Evolutionary conservation across 2,113 vertebrate genomes (phyloP).

Genomic region (Pteropus alecto): DNA sequence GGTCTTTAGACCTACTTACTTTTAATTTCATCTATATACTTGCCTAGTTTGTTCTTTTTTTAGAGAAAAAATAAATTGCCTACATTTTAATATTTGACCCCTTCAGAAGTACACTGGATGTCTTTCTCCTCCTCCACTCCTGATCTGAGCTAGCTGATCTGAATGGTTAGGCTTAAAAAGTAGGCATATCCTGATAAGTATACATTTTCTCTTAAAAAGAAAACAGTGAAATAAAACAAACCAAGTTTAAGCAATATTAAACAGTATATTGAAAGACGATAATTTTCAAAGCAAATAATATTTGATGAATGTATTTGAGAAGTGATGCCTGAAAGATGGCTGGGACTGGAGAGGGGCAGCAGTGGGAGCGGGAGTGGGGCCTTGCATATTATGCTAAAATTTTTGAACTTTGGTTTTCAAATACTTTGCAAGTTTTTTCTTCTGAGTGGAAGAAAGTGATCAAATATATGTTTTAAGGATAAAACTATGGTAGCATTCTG

Average conservation of each 20-base stretch:
- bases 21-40: neutral
- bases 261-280: neutral
- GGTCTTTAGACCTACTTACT: neutral
- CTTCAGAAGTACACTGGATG: neutral
- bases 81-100: neutral
- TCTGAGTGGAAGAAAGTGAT: neutral
- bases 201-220: neutral
- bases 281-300: constrained; percentile 6
- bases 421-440: neutral
- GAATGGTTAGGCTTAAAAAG: neutral
- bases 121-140: neutral
- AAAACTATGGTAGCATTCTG: neutral
- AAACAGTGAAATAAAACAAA: neutral
- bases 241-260: neutral
- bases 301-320: neutral
- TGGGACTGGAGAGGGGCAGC: neutral
- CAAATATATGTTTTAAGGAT: neutral
- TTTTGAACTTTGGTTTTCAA: neutral
- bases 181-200: neutral
- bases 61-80: neutral
- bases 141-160: neutral
- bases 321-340: neutral
- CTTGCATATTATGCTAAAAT: neutral
- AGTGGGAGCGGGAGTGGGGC: neutral
- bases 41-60: neutral